These are phyloP conservation scores for Allygus modestus DNA, from an alignment of 2,888 invertebrate genomes.

Conservation along the genomic window DNA sequence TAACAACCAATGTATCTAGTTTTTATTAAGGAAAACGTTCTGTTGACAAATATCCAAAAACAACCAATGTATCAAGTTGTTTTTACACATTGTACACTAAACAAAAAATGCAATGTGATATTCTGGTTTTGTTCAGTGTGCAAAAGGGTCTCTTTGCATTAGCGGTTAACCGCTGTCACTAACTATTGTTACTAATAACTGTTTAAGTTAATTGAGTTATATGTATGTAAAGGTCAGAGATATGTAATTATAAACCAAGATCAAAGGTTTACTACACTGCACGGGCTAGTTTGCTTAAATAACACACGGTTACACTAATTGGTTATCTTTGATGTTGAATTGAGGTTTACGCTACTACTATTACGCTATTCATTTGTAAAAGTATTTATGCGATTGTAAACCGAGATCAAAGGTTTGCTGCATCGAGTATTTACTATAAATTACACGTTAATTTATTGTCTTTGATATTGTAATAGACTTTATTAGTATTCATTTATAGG, in stretches of 20 bases:
- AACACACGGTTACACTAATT: neutral
- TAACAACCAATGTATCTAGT: no score
- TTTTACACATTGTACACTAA: no score
- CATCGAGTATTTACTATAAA: neutral
- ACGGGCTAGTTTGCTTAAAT: neutral
- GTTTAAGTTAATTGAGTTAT: neutral
- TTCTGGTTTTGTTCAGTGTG: no score
- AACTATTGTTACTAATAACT: no score
- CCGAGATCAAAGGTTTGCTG: neutral
- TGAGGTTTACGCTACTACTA: no score
- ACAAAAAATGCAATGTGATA: no score
- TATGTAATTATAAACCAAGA: neutral
- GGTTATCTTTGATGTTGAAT: neutral
- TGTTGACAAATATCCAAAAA: no score
- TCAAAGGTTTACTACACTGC: neutral
- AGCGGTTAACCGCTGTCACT: no score
- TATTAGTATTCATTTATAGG: neutral
- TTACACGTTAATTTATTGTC: neutral
- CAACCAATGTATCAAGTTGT: no score
- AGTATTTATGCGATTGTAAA: neutral
- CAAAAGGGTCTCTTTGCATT: no score
- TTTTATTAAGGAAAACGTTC: no score
- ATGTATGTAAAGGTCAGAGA: neutral
- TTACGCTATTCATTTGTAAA: neutral
- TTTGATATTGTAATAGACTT: neutral